Evolutionary conservation across 2,113 vertebrate genomes (phyloP).

Genomic region (Thalassarche chlororhynchos): DNA sequence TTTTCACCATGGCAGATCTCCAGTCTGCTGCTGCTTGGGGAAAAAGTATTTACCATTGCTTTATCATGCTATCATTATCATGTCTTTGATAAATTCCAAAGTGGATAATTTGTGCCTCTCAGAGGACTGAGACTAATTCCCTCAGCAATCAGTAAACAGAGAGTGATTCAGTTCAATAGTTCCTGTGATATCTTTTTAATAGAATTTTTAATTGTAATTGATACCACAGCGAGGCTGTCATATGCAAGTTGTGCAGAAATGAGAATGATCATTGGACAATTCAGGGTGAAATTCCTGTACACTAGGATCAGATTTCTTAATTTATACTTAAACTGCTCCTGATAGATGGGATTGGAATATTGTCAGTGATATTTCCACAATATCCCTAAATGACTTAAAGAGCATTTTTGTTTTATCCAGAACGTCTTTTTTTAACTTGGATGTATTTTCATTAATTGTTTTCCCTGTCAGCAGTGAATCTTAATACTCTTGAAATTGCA

Average conservation of each 20-base stretch:
- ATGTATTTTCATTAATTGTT: not conserved
- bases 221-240: not conserved
- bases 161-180: not conserved
- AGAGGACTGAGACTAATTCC: not conserved
- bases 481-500: not conserved
- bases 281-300: not conserved
- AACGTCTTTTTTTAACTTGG: not conserved
- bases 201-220: not conserved
- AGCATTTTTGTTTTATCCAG: not conserved
- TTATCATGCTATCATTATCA: not conserved
- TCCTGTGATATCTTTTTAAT: not conserved
- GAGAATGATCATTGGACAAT: not conserved
- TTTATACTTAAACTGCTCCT: not conserved
- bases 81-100: not conserved
- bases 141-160: not conserved
- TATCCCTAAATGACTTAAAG: not conserved
- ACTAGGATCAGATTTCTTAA: not conserved
- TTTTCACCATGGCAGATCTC: not conserved
- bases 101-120: conserved; percentile 1
- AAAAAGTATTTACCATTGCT: not conserved
- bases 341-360: not conserved
- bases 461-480: not conserved
- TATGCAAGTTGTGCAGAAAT: not conserved
- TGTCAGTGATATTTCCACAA: not conserved
- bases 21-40: not conserved